Evolutionary conservation across 2,113 vertebrate genomes (phyloP), one percentile per base, ranked within the genome.

Genomic region (Cinclus cinclus): DNA sequence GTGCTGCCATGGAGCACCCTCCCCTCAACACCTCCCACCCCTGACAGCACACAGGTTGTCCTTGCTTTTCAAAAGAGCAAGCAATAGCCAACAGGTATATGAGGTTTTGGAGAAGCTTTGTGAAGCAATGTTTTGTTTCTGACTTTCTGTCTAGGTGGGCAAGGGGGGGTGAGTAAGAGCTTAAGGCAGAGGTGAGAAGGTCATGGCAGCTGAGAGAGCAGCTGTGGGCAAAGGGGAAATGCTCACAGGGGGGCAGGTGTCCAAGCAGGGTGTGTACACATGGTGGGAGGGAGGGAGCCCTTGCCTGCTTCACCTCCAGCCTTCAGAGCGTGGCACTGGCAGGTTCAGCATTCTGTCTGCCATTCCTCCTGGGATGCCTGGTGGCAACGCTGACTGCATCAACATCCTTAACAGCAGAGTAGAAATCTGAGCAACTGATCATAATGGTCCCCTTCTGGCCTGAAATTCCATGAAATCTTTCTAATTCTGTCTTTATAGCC

Each of bases 371-470:
- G 87, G 77, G 89, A 82, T 62, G 81, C 89, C 89, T 79, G 3
- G 1, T 0, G 3, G 87, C 84, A 76, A 87, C 69, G 33, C 87
- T 87, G 87, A 77, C 89, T 91, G 70, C 78, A 59, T 55, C 90
- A 77, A 41, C 89, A 77, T 86, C 60, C 86, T 90, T 74, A 74
- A 53, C 89, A 74, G 76, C 9, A 2, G 10, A 3, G 6, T 33
- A 42, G 27, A 83, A 77, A 31, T 39, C 92, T 74, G 68, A 88
- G 71, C 73, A 93, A 74, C 55, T 63, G 90, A 86, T 83, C 9
- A 0, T 81, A 90, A 86, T 80, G 37, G 75, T 68, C 46, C 10
- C 70, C 58, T 94, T 73, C 90, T 94, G 87, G 67, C 39, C 89
- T 76, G 53, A 74, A 76, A 82, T 49, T 41, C 7, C 0, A 85